Evolutionary conservation across 2,113 vertebrate species (phyloP).

Genomic region (Sylvietta virens): DNA sequence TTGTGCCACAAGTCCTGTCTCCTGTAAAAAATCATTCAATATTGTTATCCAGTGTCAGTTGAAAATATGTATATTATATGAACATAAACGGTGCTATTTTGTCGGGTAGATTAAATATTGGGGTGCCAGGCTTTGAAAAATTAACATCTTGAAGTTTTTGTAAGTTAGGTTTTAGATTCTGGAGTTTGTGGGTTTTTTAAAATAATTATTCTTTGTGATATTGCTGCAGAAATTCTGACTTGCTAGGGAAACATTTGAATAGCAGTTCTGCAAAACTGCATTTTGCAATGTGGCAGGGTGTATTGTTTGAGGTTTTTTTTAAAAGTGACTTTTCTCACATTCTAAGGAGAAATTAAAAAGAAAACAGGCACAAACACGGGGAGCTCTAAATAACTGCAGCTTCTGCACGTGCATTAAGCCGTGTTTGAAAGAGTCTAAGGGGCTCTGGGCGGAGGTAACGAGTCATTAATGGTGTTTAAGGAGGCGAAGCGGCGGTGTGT

Average conservation of each 20-base stretch:
- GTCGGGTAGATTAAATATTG: not conserved
- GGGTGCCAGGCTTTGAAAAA: not conserved
- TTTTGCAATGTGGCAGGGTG: not conserved
- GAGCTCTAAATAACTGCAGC: not conserved
- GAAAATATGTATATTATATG: not conserved
- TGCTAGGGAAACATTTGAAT: not conserved
- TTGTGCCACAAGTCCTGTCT: not conserved
- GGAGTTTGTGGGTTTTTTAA: not conserved
- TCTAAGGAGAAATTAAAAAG: not conserved
- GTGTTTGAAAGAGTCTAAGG: not conserved
- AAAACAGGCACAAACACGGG: not conserved
- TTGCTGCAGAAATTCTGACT: not conserved
- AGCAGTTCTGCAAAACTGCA: not conserved
- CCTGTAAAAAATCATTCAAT: not conserved
- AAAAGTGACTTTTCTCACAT: not conserved
- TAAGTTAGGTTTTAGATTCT: not conserved
- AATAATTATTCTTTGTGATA: not conserved
- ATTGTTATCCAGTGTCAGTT: not conserved
- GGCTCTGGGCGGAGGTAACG: fast-evolving
- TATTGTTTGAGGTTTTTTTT: not conserved
- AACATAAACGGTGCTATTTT: not conserved
- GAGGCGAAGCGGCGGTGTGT: not conserved
- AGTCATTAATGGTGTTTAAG: not conserved
- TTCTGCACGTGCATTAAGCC: not conserved
- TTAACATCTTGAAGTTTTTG: not conserved